Percentiles rank a stretch among this genome's conserved stretches.
These are phyloP conservation scores for Trichogramma evanescens DNA, from an alignment of 2,888 invertebrate genomes.

Conservation along the genomic window DNA sequence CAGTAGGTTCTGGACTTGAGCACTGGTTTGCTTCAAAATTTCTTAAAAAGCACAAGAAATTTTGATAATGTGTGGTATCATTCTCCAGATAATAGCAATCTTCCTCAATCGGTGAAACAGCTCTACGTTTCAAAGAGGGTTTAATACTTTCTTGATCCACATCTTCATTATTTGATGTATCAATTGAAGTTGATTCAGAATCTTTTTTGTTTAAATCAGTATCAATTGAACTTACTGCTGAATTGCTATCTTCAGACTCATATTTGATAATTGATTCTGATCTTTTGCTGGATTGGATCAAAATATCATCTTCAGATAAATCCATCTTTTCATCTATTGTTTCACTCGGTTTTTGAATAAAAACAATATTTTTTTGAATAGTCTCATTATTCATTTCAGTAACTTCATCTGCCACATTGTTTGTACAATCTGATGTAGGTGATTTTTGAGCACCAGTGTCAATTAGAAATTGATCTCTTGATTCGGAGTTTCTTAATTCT, in stretches of 20 bases:
- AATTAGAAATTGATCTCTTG: neutral
- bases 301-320: neutral
- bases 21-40: conserved; percentile 25
- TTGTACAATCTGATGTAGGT: neutral
- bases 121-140: neutral
- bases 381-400: neutral
- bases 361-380: neutral
- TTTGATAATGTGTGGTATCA: conserved; percentile 31
- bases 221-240: neutral
- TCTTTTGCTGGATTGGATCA: neutral
- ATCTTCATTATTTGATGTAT: neutral
- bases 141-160: neutral
- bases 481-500: neutral
- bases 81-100: conserved; percentile 38
- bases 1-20: neutral
- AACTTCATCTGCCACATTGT: neutral
- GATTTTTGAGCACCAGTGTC: neutral
- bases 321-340: neutral
- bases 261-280: neutral
- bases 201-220: neutral
- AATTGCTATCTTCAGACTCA: neutral
- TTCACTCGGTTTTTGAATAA: neutral
- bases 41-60: conserved; percentile 34
- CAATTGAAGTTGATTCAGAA: neutral
- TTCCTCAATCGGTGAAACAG: conserved; percentile 24